Base-by-base conservation (phyloP, 2,113 vertebrate genomes). In the Kryptolebias marmoratus region DNA sequence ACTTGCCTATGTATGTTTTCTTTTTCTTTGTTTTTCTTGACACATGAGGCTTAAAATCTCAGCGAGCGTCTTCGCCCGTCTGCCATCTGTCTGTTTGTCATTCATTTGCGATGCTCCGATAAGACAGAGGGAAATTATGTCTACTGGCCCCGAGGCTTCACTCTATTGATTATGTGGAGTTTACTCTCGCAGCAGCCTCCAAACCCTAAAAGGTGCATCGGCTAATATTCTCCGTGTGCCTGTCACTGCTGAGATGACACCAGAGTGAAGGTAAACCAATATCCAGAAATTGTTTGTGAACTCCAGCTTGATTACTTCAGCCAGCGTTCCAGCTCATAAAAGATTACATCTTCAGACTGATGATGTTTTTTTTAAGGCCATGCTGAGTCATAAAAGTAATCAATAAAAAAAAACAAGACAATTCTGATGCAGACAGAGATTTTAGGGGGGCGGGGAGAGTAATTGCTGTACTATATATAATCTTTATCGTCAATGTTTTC, bases 311-410 rank as follows among this genome's bases (percentile, higher is more conserved):
- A 62, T 48, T 36, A 65, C 68, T 36, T 44, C 48, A 50, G 47
- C 58, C 47, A 36, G 14, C 49, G 36, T 18, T n/a, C 42, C 56
- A 31, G 32, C 58, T 65, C 75, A 64, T 54, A 22, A 57, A 16
- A 55, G 53, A 82, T 44, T 67, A 75, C 45, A 65, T 68, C 45
- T 45, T 80, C 7, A 16, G 48, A 64, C 27, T 77, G n/a, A 60
- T 60, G 54, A 59, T 39, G 27, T 36, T 66, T n/a, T 42, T 63
- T n/a, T 54, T 22, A 50, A 64, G 42, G 11, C 22, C 50, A n/a
- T 12, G 6, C 8, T 27, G 36, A 31, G 50, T 42, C 59, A 39
- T 67, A 50, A 60, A 60, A 22, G 7, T 65, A 58, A 82, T 84
- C 50, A 31, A 68, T 82, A 58, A 67, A 71, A 60, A 7, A 60